Base-by-base conservation (phyloP, 2,113 vertebrate species). In the Phoxinus phoxinus region DNA sequence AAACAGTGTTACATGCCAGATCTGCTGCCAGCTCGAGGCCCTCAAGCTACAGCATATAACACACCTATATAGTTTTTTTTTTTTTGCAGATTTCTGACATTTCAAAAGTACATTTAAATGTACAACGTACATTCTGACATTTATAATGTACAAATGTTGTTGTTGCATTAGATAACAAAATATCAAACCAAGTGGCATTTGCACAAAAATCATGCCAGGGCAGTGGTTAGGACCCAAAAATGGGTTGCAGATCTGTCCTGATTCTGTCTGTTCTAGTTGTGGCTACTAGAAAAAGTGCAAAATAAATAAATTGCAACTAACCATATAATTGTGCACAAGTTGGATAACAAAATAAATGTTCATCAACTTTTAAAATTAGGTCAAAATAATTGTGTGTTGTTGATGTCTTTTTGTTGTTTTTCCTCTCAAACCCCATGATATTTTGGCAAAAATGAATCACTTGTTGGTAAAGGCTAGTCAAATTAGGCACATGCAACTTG, bases 251-350 rank as follows among this genome's bases (percentile, higher is more conserved):
- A 51, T 30, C 74, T 32, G 27, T 53, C 74, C 74, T 53, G 74
- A 76, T 76, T 76, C 15, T 76, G 73, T 76, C 73, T 53, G 73
- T 76, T 76, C 46, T 76, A 76, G 46, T 53, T 76, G 17, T 32
- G 27, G 74, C 46, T 53, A 53, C 12, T 19, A 76, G 73, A 25
- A 76, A 76, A 73, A 75, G 44, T 32, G 25, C 46, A 10, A 19
- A 25, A 53, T 2, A 56, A 56, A 21, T 8, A 27, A 76, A 19
- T 6, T 27, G 46, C 46, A 53, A 6, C 17, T 30, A 76, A 53
- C 3, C 1, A 21, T 21, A n/a, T 53, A 17, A 30, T 11, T 48
- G 8, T 46, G 71, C 69, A 73, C 0, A 69, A 10, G 15, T 71
- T 73, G 15, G 6, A 30, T 5, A 19, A 46, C 41, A 51, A 37